These are phyloP conservation scores for Eidolon dupreanum DNA, from an alignment of 2,797 vertebrate species.

Conservation along the genomic window DNA sequence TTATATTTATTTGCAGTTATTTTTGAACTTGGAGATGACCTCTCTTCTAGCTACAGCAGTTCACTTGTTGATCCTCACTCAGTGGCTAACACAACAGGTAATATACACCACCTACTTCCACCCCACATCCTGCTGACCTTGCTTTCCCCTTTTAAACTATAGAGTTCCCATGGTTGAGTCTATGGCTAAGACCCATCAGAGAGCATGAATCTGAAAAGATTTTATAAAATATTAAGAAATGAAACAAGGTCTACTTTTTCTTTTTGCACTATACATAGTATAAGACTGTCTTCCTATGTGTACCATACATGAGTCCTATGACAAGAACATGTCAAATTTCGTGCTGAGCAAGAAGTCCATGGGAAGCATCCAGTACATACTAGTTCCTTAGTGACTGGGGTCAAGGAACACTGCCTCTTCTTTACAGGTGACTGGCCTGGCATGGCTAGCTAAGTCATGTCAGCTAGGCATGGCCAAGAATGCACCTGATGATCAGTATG, in stretches of 20 bases:
- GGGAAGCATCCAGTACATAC: not conserved
- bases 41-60: not conserved
- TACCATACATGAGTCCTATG: not conserved
- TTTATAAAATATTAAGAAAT: not conserved
- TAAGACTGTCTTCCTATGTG: not conserved
- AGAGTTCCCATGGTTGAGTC: not conserved
- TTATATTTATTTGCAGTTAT: not conserved
- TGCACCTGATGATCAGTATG: constrained; percentile 20
- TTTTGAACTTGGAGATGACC: constrained; percentile 4
- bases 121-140: not conserved
- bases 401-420: not conserved
- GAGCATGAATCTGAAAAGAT: not conserved
- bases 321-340: not conserved
- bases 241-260: not conserved
- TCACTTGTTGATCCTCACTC: not conserved
- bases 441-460: fast-evolving
- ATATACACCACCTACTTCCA: not conserved
- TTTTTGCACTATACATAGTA: not conserved
- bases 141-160: not conserved
- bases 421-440: not conserved
- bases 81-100: constrained; percentile 8
- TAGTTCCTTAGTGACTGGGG: not conserved
- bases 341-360: not conserved
- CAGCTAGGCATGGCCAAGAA: not conserved
- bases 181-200: not conserved